Evolutionary conservation across 37 sponge, comb jelly and placozoan genomes (phyloP).

Genomic region (Petrosia ficiformis): DNA sequence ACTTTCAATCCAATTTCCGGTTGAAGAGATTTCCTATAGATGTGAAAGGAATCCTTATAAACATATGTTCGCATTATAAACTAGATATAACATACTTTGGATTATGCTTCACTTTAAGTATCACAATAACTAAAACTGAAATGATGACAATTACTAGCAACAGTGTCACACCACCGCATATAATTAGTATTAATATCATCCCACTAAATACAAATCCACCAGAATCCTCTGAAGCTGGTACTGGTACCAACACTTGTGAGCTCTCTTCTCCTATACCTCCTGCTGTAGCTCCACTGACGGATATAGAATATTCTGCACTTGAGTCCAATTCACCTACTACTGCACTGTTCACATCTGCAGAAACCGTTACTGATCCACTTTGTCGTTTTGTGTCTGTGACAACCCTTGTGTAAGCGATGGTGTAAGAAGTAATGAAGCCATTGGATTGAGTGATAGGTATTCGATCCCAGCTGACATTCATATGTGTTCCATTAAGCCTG

Average conservation of each 20-base stretch:
- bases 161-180: no score
- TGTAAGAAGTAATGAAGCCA: not conserved
- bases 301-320: not conserved
- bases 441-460: not conserved
- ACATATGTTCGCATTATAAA: no score
- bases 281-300: not conserved
- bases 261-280: not conserved
- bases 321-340: not conserved
- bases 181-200: no score
- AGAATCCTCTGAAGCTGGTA: not conserved
- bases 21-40: no score
- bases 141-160: no score
- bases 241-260: not conserved
- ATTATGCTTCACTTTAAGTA: no score
- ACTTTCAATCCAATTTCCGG: no score
- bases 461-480: not conserved
- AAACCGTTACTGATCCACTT: not conserved
- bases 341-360: slow-evolving; percentile 1
- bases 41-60: no score
- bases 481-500: not conserved
- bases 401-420: not conserved
- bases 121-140: no score
- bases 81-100: no score
- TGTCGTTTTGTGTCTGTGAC: not conserved
- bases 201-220: no score